These are phyloP conservation scores for Myrmecophaga tridactyla DNA, from an alignment of 2,113 vertebrate species.

Conservation along the genomic window DNA sequence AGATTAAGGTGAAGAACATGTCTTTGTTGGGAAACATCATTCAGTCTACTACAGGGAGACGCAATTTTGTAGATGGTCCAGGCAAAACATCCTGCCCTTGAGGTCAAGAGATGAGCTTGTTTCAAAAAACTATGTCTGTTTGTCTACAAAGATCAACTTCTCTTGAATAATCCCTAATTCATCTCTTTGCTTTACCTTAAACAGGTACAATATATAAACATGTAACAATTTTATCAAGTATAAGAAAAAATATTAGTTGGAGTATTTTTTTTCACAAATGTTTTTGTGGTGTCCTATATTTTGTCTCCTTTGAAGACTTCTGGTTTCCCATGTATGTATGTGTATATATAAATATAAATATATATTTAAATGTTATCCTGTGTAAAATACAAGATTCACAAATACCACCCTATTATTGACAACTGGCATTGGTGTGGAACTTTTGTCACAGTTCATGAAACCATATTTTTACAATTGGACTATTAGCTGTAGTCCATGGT, in stretches of 20 bases:
- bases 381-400: no score
- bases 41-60: background rate
- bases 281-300: background rate
- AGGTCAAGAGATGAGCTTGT: background rate
- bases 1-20: no score
- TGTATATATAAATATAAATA: no score
- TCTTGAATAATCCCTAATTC: background rate
- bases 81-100: background rate
- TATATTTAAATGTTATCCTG: background rate
- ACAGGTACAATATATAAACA: background rate
- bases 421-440: no score
- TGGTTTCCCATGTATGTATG: background rate
- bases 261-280: background rate
- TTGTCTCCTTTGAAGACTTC: constrained; percentile 6
- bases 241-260: background rate
- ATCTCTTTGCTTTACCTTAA: constrained; percentile 22
- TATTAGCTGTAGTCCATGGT: no score
- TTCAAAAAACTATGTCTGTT: background rate
- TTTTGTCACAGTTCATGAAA: no score
- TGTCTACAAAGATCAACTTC: background rate
- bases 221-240: background rate
- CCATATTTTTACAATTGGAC: no score
- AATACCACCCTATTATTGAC: no score
- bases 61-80: background rate
- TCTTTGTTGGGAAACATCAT: no score